Evolutionary conservation across 2,797 vertebrate species (phyloP).

Genomic region (Remorina albescens): DNA sequence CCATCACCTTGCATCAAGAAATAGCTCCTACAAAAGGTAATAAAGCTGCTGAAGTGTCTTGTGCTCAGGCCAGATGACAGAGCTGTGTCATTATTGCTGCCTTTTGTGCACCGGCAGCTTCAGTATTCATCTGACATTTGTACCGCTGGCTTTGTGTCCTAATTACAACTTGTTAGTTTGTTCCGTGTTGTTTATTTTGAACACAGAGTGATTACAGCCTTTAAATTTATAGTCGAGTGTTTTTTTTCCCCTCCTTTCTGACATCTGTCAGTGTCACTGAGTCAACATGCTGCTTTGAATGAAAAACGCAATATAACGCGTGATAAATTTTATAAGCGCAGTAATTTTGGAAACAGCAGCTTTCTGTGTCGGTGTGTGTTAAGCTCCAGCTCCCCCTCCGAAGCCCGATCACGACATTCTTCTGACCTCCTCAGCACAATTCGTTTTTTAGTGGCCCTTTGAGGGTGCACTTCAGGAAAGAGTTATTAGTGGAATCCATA

Average conservation of each 20-base stretch:
- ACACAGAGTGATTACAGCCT: constrained; percentile 20
- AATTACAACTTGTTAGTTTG: constrained; percentile 21
- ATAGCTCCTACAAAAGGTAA: constrained; percentile 3
- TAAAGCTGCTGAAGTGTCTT: constrained; percentile 9
- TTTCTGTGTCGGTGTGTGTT: neutral
- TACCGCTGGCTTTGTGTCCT: constrained; percentile 4
- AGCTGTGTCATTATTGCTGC: constrained; percentile 6
- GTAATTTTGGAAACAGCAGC: constrained; percentile 1
- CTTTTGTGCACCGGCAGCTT: constrained; percentile 8
- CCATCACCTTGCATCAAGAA: constrained; percentile 6
- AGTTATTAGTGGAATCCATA: constrained; percentile 56
- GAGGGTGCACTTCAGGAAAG: constrained; percentile 29
- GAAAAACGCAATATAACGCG: neutral
- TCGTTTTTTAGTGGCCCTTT: constrained; percentile 49
- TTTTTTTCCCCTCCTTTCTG: constrained; percentile 1
- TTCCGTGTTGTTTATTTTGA: constrained; percentile 20
- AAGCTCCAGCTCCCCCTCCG: neutral
- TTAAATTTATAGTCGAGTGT: neutral
- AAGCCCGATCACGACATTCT: constrained; percentile 34
- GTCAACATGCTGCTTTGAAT: constrained; percentile 2
- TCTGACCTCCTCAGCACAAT: constrained; percentile 31
- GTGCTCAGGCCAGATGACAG: constrained; percentile 14
- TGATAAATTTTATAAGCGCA: neutral
- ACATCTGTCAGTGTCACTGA: neutral
- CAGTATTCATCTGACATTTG: constrained; percentile 34